Conservation (phyloP, 2,113 vertebrate species). For the Herpetotheres cachinnans region DNA sequence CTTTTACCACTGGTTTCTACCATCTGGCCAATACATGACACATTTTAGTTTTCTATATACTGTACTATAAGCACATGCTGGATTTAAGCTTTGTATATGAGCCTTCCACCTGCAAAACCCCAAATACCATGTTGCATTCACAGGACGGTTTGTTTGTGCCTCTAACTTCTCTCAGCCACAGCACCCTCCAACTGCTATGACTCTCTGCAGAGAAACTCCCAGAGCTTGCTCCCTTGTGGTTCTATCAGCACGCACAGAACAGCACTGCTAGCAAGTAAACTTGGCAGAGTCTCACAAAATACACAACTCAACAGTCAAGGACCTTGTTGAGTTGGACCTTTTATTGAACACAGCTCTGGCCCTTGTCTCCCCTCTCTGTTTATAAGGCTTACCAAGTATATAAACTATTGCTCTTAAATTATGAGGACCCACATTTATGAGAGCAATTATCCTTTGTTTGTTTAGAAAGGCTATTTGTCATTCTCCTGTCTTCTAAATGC, state of each 20-base stretch:
- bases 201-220: conserved; percentile 35
- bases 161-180: neutral
- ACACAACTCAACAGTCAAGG: conserved; percentile 72
- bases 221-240: conserved; percentile 38
- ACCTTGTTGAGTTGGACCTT: conserved; percentile 66
- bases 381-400: conserved; percentile 65
- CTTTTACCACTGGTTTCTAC: neutral
- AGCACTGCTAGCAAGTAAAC: conserved; percentile 67
- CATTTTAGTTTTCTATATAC: neutral
- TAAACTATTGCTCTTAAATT: conserved; percentile 72
- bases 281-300: conserved; percentile 69
- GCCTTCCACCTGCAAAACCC: neutral
- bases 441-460: conserved; percentile 71
- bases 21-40: neutral
- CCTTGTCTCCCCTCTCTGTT: conserved; percentile 58
- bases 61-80: neutral
- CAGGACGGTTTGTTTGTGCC: neutral
- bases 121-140: accelerated
- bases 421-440: conserved; percentile 71
- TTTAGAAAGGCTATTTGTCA: conserved; percentile 72
- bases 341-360: conserved; percentile 60
- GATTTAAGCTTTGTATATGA: neutral
- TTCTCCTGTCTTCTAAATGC: conserved; percentile 59
- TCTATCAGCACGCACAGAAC: conserved; percentile 60
- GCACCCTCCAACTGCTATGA: neutral